Evolutionary conservation across 1,140 invertebrate species (phyloP), one percentile per base, ranked within the genome.

Genomic region (Macrobrachium nipponense): DNA sequence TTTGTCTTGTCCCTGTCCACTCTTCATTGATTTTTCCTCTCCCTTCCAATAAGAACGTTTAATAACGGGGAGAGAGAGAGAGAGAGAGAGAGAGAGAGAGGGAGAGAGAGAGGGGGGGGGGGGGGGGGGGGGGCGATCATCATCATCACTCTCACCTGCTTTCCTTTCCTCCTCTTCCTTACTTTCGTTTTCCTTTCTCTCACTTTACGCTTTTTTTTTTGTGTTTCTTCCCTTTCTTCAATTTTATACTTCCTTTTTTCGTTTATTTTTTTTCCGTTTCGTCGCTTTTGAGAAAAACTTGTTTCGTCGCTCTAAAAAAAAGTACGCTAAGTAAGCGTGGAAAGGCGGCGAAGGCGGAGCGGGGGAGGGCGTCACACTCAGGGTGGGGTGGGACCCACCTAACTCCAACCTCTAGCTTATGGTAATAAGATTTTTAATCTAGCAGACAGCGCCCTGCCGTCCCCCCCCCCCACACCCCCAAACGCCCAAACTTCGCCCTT

Each of bases 1-100:
- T 23, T 61, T 23, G 18, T 79, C 77, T 62, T 27, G 27, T 60
- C 60, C 79, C 68, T 58, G 18, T 51, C 62, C 78, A 18, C 60
- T 43, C 27, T 66, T 64, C 43, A 61, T 80, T 51, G 60, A 15
- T 80, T 43, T 44, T 43, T 44, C 64, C 10, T 12, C 36, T 58
- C 58, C 75, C 75, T 73, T 73, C 72, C 20, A 17, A 27, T 18
- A 18, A 18, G 20, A 5, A 18, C 43, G 17, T 36, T 73, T 18
- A n/a, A 27, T 11, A 18, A 23, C 27, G 72, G 17, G n/a, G 6
- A 43, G 27, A 36, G 27, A 36, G 27, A 36, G 27, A 36, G 27
- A 36, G 27, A 36, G 27, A 36, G 27, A 36, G 27, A 36, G 27
- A 36, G 27, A 36, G 27, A 36, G 27, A 36, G 27, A 36, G 27